Evolutionary conservation across 2,113 vertebrate species (phyloP), one percentile per base, ranked within the genome.

Genomic region (Baryphthengus martii): DNA sequence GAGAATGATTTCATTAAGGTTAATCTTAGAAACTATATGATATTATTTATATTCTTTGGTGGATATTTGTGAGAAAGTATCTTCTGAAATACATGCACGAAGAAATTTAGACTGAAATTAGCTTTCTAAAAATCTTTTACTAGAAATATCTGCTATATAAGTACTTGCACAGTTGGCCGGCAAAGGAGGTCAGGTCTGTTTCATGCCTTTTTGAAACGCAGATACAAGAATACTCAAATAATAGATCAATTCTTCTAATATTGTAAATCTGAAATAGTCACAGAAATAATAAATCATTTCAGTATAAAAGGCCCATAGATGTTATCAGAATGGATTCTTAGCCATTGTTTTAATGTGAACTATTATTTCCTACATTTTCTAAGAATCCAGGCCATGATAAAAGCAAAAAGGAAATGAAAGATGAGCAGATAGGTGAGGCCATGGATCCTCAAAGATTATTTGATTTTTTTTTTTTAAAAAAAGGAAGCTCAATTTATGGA

Each of bases 321-420:
- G 10, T 61, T 72, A 61, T 10, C 28, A 62, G 40, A 18, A 39
- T 74, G 25, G 5, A 5, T 94, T 73, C 42, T 59, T 24, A 62
- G 40, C 2, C 40, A 55, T 81, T 88, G 75, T 97, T 97, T 97
- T 93, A 89, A 83, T 67, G 11, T 61, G 53, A 89, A 73, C 24
- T 82, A 45, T 63, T 90, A 62, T 94, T 96, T 92, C 67, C 26
- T 82, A 31, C 29, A 67, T 59, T 80, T 82, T 77, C 29, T 84
- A 3, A 56, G 47, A 94, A 72, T 50, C 21, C 31, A 78, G 77
- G 39, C 50, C 40, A 26, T 37, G 33, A 95, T 89, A 96, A 91
- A 96, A 95, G n/a, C 45, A 91, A 96, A 98, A 95, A 81, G 80
- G 90, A 98, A 97, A 97, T 96, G 76, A 97, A 97, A 97, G 85